A percentile compares a stretch with the other conserved stretches of the same genome.
phyloP scores from a whole-genome alignment of 1,140 invertebrate species.

The Leptopilina clavipes region DNA sequence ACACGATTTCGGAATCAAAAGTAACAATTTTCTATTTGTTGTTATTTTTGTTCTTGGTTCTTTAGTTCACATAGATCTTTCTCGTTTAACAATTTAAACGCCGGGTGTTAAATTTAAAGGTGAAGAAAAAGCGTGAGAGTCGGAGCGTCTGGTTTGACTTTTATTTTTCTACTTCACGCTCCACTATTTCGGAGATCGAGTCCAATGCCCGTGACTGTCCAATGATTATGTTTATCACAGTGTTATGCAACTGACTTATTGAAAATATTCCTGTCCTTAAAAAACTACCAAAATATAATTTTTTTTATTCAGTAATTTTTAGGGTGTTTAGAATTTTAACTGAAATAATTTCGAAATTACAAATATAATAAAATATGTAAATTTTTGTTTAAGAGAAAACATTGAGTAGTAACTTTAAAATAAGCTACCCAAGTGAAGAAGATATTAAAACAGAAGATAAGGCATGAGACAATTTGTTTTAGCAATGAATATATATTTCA shows the following conservation, averaged over 20 bases:
- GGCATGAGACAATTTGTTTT: not conserved
- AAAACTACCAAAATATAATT: not conserved
- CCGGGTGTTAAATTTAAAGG: not conserved
- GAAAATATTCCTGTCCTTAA: not conserved
- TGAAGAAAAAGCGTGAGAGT: constrained; percentile 6
- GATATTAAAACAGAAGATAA: not conserved
- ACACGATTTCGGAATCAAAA: too few relatives aligned
- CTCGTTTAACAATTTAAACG: not conserved
- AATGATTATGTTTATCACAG: not conserved
- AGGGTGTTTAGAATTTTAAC: too few relatives aligned
- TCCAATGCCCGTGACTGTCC: not conserved
- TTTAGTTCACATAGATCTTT: not conserved
- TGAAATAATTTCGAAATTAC: too few relatives aligned
- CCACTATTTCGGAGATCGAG: not conserved
- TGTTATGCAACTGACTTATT: not conserved
- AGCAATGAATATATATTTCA: not conserved
- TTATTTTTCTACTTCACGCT: not conserved
- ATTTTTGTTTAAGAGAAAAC: not conserved
- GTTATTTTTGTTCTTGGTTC: not conserved
- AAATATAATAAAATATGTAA: not conserved
- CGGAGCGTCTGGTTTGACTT: not conserved
- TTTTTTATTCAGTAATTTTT: not conserved
- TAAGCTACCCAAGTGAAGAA: not conserved
- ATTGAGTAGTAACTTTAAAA: not conserved
- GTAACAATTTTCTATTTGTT: not conserved